Percentiles rank a stretch among this genome's conserved stretches.
These are phyloP conservation scores for Standfussiana lucernea DNA, from an alignment of 2,888 invertebrate species.

Conservation along the genomic window DNA sequence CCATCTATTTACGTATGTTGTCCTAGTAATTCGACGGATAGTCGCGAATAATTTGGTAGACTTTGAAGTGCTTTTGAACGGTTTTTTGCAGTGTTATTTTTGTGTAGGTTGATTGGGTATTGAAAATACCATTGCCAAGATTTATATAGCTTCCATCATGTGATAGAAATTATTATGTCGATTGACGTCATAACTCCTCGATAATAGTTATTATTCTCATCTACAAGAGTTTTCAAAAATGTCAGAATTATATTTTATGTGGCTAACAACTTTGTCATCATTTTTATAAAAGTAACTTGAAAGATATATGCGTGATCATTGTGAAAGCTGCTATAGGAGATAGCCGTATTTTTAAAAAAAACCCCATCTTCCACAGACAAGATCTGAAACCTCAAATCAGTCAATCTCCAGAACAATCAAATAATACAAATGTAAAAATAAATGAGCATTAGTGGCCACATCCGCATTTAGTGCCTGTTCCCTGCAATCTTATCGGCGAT, in stretches of 20 bases:
- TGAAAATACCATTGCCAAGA: not conserved
- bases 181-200: constrained; percentile 4
- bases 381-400: constrained; percentile 9
- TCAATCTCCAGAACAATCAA: constrained; percentile 47
- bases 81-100: constrained; percentile 11
- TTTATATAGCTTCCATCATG: not conserved
- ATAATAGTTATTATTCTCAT: no score
- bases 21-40: constrained; percentile 11
- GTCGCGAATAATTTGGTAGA: constrained; percentile 28
- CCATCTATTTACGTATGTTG: constrained; percentile 27
- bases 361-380: not conserved
- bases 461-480: constrained; percentile 64
- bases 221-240: not conserved
- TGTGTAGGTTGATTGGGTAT: constrained; percentile 26
- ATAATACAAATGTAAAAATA: constrained; percentile 59
- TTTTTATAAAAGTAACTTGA: not conserved
- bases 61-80: constrained; percentile 44
- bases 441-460: constrained; percentile 61
- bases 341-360: no score
- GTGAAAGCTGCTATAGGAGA: no score
- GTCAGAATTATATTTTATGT: no score
- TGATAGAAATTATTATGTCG: not conserved
- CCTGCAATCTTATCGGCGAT: constrained; percentile 63
- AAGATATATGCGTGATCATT: no score
- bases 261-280: no score